These are phyloP conservation scores for Poeciliopsis occidentalis DNA, from an alignment of 2,113 vertebrate species.

Conservation along the genomic window DNA sequence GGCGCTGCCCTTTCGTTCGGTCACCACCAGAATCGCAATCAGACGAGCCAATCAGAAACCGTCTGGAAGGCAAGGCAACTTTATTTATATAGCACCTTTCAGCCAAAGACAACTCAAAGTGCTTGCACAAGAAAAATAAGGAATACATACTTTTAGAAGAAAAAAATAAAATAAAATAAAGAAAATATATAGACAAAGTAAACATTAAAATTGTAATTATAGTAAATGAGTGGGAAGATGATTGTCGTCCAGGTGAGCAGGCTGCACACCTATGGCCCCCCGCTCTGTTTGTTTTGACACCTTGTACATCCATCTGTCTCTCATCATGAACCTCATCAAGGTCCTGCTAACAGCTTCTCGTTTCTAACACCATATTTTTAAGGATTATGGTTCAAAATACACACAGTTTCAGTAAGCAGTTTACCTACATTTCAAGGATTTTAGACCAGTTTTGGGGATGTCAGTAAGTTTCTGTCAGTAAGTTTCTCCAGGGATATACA, in stretches of 20 bases:
- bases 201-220: too few species aligned
- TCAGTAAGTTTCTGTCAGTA: background rate
- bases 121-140: too few species aligned
- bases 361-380: background rate
- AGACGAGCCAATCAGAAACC: slow-evolving; percentile 33
- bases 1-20: too few species aligned
- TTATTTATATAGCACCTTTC: too few species aligned
- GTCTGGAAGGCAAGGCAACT: slow-evolving; percentile 25
- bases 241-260: slow-evolving; percentile 41
- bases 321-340: slow-evolving; percentile 36
- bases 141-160: too few species aligned
- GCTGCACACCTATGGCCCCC: slow-evolving; percentile 69
- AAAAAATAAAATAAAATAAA: too few species aligned
- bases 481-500: too few species aligned
- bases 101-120: too few species aligned
- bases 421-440: background rate
- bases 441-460: background rate
- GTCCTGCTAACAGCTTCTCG: background rate
- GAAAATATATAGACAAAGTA: too few species aligned
- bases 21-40: background rate
- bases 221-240: background rate
- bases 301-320: slow-evolving; percentile 59
- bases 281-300: slow-evolving; percentile 72
- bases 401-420: background rate
- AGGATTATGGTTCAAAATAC: background rate